A percentile compares a stretch with the other conserved stretches of the same genome.
phyloP scores from a whole-genome alignment of 2,113 vertebrate species.

The Albula goreensis region DNA sequence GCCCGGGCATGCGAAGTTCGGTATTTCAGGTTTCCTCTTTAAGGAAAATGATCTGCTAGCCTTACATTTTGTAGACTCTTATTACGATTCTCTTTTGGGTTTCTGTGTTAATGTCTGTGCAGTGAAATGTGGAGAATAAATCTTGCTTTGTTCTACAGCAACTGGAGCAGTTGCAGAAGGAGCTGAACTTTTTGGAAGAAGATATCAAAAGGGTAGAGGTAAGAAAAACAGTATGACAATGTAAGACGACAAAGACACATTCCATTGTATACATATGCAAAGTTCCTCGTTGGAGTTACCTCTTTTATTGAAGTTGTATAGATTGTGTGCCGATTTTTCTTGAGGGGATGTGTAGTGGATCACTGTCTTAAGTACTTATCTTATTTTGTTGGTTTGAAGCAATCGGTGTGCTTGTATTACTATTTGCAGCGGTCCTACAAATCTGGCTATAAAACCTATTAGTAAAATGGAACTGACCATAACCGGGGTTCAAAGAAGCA shows the following conservation, averaged over 20 bases:
- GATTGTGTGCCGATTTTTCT: too few relatives aligned
- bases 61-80: not conserved
- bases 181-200: constrained; percentile 94
- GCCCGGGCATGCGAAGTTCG: not conserved
- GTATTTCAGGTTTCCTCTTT: not conserved
- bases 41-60: not conserved
- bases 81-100: not conserved
- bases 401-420: not conserved
- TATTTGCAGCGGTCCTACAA: not conserved
- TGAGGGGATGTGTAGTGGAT: too few relatives aligned
- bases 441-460: not conserved
- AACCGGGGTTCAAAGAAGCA: too few relatives aligned
- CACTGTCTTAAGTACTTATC: too few relatives aligned
- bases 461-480: not conserved
- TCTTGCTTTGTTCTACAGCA: constrained; percentile 75
- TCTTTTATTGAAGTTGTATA: too few relatives aligned
- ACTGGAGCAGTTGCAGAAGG: constrained; percentile 97
- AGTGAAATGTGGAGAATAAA: not conserved
- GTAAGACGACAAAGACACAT: too few relatives aligned
- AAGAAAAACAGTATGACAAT: constrained; percentile 43
- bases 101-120: not conserved
- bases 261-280: too few relatives aligned
- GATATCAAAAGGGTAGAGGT: constrained; percentile 99
- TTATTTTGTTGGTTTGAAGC: not conserved
- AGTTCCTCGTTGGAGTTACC: too few relatives aligned